Conservation (phyloP, 2,797 vertebrate species). For the Hydrophis major region DNA sequence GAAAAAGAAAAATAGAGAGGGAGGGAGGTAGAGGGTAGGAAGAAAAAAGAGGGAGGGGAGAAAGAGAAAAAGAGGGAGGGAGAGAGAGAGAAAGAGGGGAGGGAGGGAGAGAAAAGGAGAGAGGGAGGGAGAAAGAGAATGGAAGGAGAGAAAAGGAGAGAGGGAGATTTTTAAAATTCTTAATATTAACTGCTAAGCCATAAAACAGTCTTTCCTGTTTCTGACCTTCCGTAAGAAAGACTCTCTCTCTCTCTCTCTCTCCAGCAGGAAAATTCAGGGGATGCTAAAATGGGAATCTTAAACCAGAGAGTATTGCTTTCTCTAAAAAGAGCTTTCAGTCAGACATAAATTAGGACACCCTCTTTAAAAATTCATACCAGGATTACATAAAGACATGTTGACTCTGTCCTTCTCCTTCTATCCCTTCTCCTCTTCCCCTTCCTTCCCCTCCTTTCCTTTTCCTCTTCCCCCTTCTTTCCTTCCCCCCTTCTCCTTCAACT, state of each 20-base stretch:
- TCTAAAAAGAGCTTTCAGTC: conserved; percentile 57
- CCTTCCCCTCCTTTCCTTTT: too few relatives aligned
- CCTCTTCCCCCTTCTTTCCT: too few relatives aligned
- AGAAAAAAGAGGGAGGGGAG: too few relatives aligned
- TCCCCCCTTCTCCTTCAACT: too few relatives aligned
- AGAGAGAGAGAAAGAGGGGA: too few relatives aligned
- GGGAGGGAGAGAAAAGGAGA: too few relatives aligned
- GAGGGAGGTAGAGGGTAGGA: too few relatives aligned
- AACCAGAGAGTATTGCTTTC: conserved; percentile 48
- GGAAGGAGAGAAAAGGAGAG: too few relatives aligned
- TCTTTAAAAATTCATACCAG: conserved; percentile 68
- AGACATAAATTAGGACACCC: conserved; percentile 63
- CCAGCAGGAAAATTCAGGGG: conserved; percentile 32
- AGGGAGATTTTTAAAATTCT: background rate
- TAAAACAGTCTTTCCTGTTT: conserved; percentile 22
- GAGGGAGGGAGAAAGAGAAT: too few relatives aligned
- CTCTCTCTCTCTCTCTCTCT: background rate
- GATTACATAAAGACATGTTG: conserved; percentile 72
- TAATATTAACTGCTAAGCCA: background rate
- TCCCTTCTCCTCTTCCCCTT: too few relatives aligned
- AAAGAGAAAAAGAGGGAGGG: too few relatives aligned
- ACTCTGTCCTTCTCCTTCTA: conserved; percentile 46
- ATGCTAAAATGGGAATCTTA: conserved; percentile 39
- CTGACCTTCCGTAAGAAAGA: conserved; percentile 22
- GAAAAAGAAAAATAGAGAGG: too few relatives aligned